phyloP scores from a whole-genome alignment of 2,888 invertebrate species.

The Spilosoma lubricipeda region DNA sequence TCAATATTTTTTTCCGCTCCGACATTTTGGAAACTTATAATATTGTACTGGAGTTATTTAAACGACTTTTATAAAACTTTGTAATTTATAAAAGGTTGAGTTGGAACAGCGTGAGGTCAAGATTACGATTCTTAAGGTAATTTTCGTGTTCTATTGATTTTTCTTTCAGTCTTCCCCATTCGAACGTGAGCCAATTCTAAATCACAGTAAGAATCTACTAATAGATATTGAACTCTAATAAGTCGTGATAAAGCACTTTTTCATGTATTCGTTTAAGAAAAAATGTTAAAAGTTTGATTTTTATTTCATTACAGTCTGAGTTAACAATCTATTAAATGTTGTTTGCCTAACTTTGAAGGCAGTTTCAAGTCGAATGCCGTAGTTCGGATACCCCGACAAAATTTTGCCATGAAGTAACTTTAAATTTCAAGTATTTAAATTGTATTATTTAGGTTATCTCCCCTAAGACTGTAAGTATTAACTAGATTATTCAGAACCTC shows the following conservation, averaged over 20 bases:
- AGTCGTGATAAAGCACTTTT: constrained; percentile 19
- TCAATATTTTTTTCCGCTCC: constrained; percentile 30
- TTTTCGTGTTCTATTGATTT: constrained; percentile 56
- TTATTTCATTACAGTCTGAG: constrained; percentile 44
- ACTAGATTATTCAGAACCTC: too few relatives aligned
- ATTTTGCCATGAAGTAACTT: constrained; percentile 21
- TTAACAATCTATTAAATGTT: constrained; percentile 52
- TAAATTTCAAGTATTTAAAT: background rate
- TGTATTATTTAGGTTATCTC: background rate
- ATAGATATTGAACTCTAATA: constrained; percentile 37
- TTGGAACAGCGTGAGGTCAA: constrained; percentile 54
- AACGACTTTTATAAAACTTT: constrained; percentile 49
- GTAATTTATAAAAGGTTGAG: constrained; percentile 43
- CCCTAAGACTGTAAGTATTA: too few relatives aligned
- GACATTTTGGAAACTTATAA: constrained; percentile 31
- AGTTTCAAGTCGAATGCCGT: constrained; percentile 22
- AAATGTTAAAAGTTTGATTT: constrained; percentile 26
- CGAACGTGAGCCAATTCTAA: constrained; percentile 54
- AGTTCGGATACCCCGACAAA: background rate
- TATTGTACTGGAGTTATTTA: constrained; percentile 42
- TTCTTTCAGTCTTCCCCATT: constrained; percentile 46
- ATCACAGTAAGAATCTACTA: constrained; percentile 28
- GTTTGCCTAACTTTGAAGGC: constrained; percentile 38
- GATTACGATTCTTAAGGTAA: constrained; percentile 55
- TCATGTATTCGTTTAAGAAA: constrained; percentile 11